These are phyloP conservation scores for Lerema accius DNA, from an alignment of 1,140 invertebrate genomes.

Conservation along the genomic window DNA sequence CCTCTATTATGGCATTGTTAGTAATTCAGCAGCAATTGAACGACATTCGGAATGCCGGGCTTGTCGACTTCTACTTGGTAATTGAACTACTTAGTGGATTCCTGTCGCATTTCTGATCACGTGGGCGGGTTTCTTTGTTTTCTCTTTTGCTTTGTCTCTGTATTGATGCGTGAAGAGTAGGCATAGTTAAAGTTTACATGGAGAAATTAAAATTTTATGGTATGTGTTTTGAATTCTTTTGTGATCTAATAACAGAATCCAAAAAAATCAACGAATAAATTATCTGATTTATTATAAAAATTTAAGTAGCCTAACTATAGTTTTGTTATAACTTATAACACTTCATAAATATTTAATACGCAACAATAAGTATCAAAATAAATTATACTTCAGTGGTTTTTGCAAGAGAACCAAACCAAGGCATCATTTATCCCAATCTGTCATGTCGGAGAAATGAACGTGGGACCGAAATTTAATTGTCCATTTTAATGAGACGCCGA, in stretches of 20 bases:
- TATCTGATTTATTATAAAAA: too few relatives aligned
- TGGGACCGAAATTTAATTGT: constrained; percentile 36
- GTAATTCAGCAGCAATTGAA: constrained; percentile 21
- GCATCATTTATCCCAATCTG: constrained; percentile 21
- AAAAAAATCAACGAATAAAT: too few relatives aligned
- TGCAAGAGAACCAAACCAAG: neutral
- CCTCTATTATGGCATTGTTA: neutral
- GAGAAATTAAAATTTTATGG: too few relatives aligned
- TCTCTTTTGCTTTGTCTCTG: neutral
- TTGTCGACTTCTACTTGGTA: too few relatives aligned
- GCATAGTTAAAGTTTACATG: too few relatives aligned
- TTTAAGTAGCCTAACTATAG: too few relatives aligned
- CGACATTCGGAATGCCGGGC: constrained; percentile 16
- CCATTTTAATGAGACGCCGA: constrained; percentile 36
- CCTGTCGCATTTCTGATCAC: constrained; percentile 11
- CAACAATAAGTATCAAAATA: too few relatives aligned
- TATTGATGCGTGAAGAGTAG: too few relatives aligned
- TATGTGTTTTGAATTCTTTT: too few relatives aligned
- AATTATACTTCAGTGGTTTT: neutral
- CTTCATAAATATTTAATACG: neutral
- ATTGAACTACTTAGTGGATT: constrained; percentile 28
- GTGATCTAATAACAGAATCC: too few relatives aligned
- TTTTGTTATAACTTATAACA: too few relatives aligned
- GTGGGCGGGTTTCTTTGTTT: constrained; percentile 5
- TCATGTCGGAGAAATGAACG: constrained; percentile 16